Percentiles rank a stretch among this genome's conserved stretches.
Evolutionary conservation across 2,888 invertebrate species (phyloP).

Genomic region (Epicampocera succincta): DNA sequence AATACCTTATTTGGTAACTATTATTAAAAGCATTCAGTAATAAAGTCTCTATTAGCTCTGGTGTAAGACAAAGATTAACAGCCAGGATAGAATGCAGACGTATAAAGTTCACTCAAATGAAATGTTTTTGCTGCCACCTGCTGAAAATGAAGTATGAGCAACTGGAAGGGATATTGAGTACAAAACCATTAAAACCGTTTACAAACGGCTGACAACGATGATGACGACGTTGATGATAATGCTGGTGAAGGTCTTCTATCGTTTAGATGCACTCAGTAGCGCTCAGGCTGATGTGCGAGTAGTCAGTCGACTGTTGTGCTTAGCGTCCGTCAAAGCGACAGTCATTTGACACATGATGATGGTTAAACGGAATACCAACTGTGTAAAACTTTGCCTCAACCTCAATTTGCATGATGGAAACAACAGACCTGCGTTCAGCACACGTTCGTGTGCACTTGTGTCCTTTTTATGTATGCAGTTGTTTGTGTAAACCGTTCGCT

Average conservation of each 20-base stretch:
- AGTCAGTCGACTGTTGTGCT: neutral
- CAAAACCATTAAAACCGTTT: constrained; percentile 47
- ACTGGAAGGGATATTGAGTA: constrained; percentile 41
- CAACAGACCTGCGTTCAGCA: neutral
- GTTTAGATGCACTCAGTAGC: constrained; percentile 16
- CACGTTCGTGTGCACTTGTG: neutral
- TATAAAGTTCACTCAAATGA: constrained; percentile 29
- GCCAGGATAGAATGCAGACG: neutral
- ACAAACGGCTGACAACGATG: constrained; percentile 14
- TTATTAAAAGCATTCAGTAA: too few species aligned
- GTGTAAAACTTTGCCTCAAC: constrained; percentile 54
- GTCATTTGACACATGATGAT: constrained; percentile 24
- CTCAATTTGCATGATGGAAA: constrained; percentile 51
- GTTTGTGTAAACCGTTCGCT: constrained; percentile 18
- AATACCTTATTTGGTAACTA: too few species aligned
- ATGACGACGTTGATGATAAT: constrained; percentile 3
- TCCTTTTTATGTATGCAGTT: neutral
- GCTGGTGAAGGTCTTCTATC: constrained; percentile 21
- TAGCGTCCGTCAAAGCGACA: constrained; percentile 21
- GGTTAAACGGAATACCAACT: constrained; percentile 46
- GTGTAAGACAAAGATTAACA: constrained; percentile 18
- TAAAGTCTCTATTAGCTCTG: too few species aligned
- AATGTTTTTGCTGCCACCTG: constrained; percentile 1
- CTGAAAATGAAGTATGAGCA: constrained; percentile 24
- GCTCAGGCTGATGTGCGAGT: constrained; percentile 14